A percentile compares a stretch with the other conserved stretches of the same genome.
Conservation (phyloP, 2,113 vertebrate species). For the Phaethon lepturus region DNA sequence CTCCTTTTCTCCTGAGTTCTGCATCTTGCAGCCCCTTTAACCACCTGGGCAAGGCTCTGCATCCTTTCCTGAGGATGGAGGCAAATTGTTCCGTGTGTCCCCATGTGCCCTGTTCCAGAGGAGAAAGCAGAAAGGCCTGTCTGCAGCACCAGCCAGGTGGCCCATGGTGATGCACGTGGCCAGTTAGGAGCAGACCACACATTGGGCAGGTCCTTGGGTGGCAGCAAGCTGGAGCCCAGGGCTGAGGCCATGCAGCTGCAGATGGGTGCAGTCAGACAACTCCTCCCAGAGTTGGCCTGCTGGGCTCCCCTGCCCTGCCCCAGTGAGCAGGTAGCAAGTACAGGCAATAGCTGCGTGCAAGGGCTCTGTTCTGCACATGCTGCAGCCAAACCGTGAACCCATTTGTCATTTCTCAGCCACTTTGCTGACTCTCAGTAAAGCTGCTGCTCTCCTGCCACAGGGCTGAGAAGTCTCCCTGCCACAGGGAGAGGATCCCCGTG, state of each 20-base stretch:
- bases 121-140: not conserved
- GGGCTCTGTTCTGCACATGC: not conserved
- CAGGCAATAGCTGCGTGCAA: not conserved
- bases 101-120: fast-evolving
- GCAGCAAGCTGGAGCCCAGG: not conserved
- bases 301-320: not conserved
- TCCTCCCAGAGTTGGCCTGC: not conserved
- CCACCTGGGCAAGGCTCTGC: not conserved
- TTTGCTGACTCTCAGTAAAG: not conserved
- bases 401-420: not conserved
- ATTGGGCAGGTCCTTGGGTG: not conserved
- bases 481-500: not conserved
- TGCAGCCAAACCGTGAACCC: not conserved
- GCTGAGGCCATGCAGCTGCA: not conserved
- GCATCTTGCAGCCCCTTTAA: not conserved
- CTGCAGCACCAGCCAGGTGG: not conserved
- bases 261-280: not conserved
- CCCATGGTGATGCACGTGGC: not conserved
- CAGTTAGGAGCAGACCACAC: not conserved
- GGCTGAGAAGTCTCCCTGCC: not conserved
- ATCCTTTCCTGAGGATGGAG: not conserved
- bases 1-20: not conserved
- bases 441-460: not conserved
- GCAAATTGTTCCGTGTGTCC: not conserved
- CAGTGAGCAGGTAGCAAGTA: not conserved